Percentiles rank a stretch among this genome's conserved stretches.
Conservation (phyloP, 2,888 invertebrate genomes). For the Tetramorium bicarinatum region DNA sequence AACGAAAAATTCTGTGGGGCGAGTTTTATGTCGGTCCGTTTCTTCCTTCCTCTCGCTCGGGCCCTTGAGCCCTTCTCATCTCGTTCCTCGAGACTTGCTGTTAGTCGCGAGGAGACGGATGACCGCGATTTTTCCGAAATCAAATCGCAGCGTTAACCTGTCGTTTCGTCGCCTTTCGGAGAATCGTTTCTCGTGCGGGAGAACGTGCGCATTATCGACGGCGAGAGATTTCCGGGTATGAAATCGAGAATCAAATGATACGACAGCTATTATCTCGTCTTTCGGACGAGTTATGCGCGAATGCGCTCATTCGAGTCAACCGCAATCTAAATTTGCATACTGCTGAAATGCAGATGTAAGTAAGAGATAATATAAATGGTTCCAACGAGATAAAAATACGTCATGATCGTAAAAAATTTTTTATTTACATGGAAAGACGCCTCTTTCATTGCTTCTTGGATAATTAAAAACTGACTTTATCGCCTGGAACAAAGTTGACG, state of each 20-base stretch:
- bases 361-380: neutral
- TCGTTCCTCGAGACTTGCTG: conserved; percentile 22
- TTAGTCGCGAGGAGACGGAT: conserved; percentile 44
- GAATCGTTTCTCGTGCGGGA: neutral
- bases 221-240: neutral
- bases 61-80: conserved; percentile 39
- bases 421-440: neutral
- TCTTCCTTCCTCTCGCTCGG: conserved; percentile 32
- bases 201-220: neutral
- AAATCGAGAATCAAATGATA: neutral
- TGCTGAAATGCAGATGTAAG: neutral
- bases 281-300: neutral
- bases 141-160: neutral
- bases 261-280: neutral
- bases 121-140: conserved; percentile 56
- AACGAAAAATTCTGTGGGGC: conserved; percentile 83
- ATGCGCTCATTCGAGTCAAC: neutral
- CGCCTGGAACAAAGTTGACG: conserved; percentile 17
- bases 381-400: neutral
- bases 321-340: conserved; percentile 14
- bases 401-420: neutral
- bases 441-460: neutral
- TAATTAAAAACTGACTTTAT: conserved; percentile 2
- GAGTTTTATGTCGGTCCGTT: conserved; percentile 75
- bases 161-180: neutral